Evolutionary conservation across 2,113 vertebrate genomes (phyloP).

Genomic region (Furnarius figulus): DNA sequence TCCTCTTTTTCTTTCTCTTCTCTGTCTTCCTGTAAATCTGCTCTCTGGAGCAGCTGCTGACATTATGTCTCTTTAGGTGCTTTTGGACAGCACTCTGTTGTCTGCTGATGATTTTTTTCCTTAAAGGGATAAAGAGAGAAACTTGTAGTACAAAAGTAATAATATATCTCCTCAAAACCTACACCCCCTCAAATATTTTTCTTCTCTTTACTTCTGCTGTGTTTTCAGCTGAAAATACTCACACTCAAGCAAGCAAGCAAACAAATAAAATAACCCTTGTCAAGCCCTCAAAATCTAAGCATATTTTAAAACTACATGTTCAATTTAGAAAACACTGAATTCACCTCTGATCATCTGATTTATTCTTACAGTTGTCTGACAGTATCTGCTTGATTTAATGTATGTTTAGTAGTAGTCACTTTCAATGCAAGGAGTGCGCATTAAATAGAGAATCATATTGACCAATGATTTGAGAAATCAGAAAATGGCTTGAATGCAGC

Average conservation of each 20-base stretch:
- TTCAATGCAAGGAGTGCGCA: background rate
- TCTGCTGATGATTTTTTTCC: background rate
- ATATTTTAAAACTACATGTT: background rate
- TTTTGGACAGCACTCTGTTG: background rate
- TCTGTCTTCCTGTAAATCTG: background rate
- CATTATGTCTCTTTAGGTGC: background rate
- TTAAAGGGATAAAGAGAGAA: background rate
- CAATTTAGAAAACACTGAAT: background rate
- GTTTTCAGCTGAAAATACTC: background rate
- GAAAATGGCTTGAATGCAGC: background rate
- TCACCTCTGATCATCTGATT: background rate
- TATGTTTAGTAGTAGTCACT: background rate
- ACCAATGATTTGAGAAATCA: background rate
- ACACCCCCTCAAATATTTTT: background rate
- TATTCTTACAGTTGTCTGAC: background rate
- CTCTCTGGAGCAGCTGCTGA: background rate
- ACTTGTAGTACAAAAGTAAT: background rate
- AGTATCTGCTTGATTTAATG: background rate
- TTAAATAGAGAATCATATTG: background rate
- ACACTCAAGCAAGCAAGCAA: background rate
- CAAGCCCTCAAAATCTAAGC: rapidly evolving
- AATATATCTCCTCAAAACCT: background rate
- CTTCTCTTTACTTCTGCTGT: background rate
- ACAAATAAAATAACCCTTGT: background rate
- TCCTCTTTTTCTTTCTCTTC: background rate